Evolutionary conservation across 2,113 vertebrate species (phyloP).

Genomic region (Lucifuga dentata): DNA sequence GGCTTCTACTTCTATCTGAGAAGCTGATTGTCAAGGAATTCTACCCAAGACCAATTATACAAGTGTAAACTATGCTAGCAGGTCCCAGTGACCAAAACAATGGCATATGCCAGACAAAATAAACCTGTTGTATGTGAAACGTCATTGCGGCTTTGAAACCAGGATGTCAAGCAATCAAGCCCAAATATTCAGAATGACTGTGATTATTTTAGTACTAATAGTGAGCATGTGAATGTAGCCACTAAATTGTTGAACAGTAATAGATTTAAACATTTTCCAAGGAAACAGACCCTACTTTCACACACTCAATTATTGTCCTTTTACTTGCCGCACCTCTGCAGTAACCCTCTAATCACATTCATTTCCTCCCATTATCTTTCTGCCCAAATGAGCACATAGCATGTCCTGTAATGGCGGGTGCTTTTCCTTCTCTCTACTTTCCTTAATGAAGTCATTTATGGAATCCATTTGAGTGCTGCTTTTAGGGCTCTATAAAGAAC

Average conservation of each 20-base stretch:
- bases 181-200: conserved; percentile 33
- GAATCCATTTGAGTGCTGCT: conserved; percentile 48
- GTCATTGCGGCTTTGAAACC: conserved; percentile 53
- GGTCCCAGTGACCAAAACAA: conserved; percentile 38
- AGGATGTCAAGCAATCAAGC: conserved; percentile 58
- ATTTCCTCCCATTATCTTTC: conserved; percentile 77
- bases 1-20: conserved; percentile 35
- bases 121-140: conserved; percentile 54
- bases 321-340: conserved; percentile 38
- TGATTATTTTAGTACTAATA: conserved; percentile 51
- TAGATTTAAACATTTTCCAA: conserved; percentile 32
- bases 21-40: conserved; percentile 58
- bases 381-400: conserved; percentile 61
- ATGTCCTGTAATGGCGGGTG: conserved; percentile 45
- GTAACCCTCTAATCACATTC: conserved; percentile 61
- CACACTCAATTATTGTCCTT: conserved; percentile 42
- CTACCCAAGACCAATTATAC: conserved; percentile 62
- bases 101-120: conserved; percentile 54
- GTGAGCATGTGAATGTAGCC: conserved; percentile 38
- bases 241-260: conserved; percentile 28
- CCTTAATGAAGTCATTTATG: conserved; percentile 61
- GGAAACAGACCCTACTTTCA: conserved; percentile 46
- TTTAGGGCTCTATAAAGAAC: conserved; percentile 63
- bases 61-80: conserved; percentile 51
- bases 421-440: conserved; percentile 58